Percentiles rank a stretch among this genome's conserved stretches.
phyloP scores from a whole-genome alignment of 2,113 vertebrate species.

The Trochalopteron elliotii region DNA sequence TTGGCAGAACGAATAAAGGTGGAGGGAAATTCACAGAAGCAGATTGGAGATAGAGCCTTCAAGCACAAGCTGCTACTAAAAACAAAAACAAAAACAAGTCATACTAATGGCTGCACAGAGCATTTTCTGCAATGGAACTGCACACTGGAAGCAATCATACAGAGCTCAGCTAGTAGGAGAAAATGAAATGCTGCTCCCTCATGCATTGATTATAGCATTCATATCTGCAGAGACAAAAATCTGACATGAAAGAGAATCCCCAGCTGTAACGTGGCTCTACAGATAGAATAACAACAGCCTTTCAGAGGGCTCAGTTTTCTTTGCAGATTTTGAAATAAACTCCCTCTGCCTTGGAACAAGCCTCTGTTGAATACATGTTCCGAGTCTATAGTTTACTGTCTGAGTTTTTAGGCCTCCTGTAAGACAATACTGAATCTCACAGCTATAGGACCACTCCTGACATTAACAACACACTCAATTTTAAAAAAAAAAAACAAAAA shows the following conservation, averaged over 20 bases:
- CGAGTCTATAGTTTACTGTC: neutral
- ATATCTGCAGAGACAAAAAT: slow-evolving; percentile 13
- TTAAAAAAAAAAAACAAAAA: neutral
- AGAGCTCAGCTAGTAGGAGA: neutral
- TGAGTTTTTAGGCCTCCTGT: neutral
- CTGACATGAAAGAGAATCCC: slow-evolving; percentile 11
- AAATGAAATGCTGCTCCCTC: slow-evolving; percentile 17
- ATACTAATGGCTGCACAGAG: slow-evolving; percentile 7
- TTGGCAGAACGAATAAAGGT: neutral
- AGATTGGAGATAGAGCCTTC: slow-evolving; percentile 4
- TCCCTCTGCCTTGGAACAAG: neutral
- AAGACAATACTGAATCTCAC: neutral
- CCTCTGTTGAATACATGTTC: neutral
- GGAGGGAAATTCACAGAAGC: neutral
- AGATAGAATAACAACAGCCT: neutral
- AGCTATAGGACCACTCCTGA: neutral
- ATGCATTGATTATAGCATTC: slow-evolving; percentile 1
- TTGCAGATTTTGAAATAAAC: neutral
- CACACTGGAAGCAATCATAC: neutral
- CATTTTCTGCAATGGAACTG: neutral
- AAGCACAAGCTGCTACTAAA: slow-evolving; percentile 10
- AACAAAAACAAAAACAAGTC: neutral
- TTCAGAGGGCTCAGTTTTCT: neutral
- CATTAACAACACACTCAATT: neutral
- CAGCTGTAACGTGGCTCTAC: neutral